Evolutionary conservation across 1,140 invertebrate genomes (phyloP).

Genomic region (Popillia japonica): DNA sequence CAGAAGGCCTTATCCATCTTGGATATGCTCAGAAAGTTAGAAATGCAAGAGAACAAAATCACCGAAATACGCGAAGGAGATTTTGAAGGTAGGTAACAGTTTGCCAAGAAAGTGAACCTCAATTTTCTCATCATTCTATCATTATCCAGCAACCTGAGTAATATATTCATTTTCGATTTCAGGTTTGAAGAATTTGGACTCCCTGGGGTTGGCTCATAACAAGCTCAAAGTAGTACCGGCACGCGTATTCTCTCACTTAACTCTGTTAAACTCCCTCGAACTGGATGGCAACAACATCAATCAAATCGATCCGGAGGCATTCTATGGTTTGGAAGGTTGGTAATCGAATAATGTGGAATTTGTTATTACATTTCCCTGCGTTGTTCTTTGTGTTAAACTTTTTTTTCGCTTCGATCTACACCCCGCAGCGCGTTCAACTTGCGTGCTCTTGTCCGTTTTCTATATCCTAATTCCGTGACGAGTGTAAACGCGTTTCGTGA

Average conservation of each 20-base stretch:
- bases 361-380: background rate
- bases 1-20: conserved; percentile 78
- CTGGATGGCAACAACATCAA: conserved; percentile 85
- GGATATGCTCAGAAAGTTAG: conserved; percentile 82
- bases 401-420: background rate
- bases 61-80: conserved; percentile 79
- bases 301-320: conserved; percentile 81
- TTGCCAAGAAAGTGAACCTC: background rate
- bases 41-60: conserved; percentile 88
- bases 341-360: conserved; percentile 22
- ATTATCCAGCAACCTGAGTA: background rate
- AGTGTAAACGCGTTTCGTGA: background rate
- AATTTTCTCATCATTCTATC: background rate
- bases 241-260: conserved; percentile 81
- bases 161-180: conserved; percentile 33
- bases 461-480: background rate
- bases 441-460: background rate
- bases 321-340: conserved; percentile 85
- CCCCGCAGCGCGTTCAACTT: background rate
- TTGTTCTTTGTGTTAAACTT: background rate
- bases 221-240: conserved; percentile 78
- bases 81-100: conserved; percentile 74
- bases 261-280: conserved; percentile 82
- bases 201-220: conserved; percentile 85
- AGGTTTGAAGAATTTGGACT: conserved; percentile 83